Percentiles rank a stretch among this genome's conserved stretches.
phyloP scores from a whole-genome alignment of 2,113 vertebrate species.

The Phyllopteryx taeniolatus region DNA sequence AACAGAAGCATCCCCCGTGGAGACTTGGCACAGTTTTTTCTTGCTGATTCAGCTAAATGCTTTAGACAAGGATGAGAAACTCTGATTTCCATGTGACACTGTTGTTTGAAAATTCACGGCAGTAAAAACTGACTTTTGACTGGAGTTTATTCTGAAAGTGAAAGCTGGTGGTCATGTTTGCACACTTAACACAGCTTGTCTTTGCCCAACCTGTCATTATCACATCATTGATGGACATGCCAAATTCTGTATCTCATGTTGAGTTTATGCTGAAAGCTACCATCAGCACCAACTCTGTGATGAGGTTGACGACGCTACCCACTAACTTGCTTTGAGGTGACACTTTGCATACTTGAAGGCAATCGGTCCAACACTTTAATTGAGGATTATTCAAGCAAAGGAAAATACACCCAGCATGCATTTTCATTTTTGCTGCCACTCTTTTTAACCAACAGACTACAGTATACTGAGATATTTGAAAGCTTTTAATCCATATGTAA shows the following conservation, averaged over 20 bases:
- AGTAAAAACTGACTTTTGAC: constrained; percentile 17
- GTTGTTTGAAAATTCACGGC: not conserved
- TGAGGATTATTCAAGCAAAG: too few species aligned
- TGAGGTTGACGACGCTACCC: too few species aligned
- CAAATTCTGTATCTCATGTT: not conserved
- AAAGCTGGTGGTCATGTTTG: constrained; percentile 16
- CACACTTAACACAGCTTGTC: not conserved
- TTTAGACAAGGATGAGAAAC: not conserved
- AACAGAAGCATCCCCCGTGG: not conserved
- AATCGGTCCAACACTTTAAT: too few species aligned
- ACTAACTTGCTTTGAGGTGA: too few species aligned
- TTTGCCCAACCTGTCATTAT: not conserved
- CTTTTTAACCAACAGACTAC: too few species aligned
- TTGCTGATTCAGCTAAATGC: not conserved
- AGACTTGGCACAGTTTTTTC: not conserved
- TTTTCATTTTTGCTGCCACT: too few species aligned
- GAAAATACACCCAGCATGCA: too few species aligned
- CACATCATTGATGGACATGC: not conserved
- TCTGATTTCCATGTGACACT: not conserved
- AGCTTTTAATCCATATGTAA: too few species aligned
- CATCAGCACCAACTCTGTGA: constrained; percentile 17
- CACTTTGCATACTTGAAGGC: too few species aligned
- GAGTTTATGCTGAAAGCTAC: constrained; percentile 5
- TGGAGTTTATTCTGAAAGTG: constrained; percentile 17
- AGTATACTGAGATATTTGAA: too few species aligned